Base-by-base conservation (phyloP, 2,888 invertebrate species). In the Polyommatus icarus region DNA sequence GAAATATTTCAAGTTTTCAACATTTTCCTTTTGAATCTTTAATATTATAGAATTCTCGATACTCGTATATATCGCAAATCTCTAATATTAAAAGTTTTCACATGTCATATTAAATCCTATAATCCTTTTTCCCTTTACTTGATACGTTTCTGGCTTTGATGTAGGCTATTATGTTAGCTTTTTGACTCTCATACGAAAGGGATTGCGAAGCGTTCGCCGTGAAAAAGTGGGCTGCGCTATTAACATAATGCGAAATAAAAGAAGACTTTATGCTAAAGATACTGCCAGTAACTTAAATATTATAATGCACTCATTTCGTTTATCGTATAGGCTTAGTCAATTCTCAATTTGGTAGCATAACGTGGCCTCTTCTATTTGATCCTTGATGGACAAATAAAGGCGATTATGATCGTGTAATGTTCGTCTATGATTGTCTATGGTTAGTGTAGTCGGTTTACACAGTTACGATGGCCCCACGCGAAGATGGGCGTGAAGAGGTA, bases 71-170 rank as follows among this genome's bases (percentile, higher is more conserved):
- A 29, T 29, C 29, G 29, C 12, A 67, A 67, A 67, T 24, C 29
- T n/a, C 0, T 59, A n/a, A n/a, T 59, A 59, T 59, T 20, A 59
- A 15, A 5, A 67, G 59, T 8, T 0, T 61, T 61, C 59, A n/a
- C 10, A 20, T 61, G 59, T 61, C 24, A 29, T 67, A 5, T 67
- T 67, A 67, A 67, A 67, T 67, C 24, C 15, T 67, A 15, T 29
- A 67, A 61, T 61, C 7, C 29, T 29, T 8, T 29, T 67, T 67
- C 67, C 61, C 61, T 67, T 67, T 4, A 29, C 29, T 29, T 3
- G 61, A 59, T 20, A 59, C 67, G 29, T 67, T 8, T 67, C 67
- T 15, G 29, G 67, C 67, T 67, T 67, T 67, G 67, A 67, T 67
- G 29, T 67, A 67, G 29, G 29, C 29, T 67, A 29, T 67, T 10